A percentile compares a stretch with the other conserved stretches of the same genome.
These are phyloP conservation scores for Choristoneura fumiferana DNA, from an alignment of 1,140 invertebrate species.

Conservation along the genomic window DNA sequence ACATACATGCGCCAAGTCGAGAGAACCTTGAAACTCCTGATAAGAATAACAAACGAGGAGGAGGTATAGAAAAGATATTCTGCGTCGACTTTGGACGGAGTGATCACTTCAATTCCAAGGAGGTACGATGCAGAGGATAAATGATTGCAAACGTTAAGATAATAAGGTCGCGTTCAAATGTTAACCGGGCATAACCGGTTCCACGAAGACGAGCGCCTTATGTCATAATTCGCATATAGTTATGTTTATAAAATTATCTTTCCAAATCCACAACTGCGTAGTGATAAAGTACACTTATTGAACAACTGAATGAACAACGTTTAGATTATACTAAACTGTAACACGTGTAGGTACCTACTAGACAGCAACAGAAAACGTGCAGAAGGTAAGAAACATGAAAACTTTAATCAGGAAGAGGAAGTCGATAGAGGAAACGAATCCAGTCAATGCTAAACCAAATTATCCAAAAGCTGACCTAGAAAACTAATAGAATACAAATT, in stretches of 20 bases:
- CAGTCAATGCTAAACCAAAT: constrained; percentile 10
- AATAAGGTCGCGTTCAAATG: constrained; percentile 25
- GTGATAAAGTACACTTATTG: background rate
- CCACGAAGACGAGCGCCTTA: constrained; percentile 11
- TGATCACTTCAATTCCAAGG: constrained; percentile 5
- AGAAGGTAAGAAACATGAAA: background rate
- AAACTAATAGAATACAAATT: background rate
- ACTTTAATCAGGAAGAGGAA: background rate
- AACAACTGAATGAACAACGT: too few relatives aligned
- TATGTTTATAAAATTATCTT: constrained; percentile 21
- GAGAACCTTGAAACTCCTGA: constrained; percentile 31
- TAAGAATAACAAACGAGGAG: constrained; percentile 23
- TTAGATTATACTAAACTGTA: too few relatives aligned
- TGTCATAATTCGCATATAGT: constrained; percentile 11
- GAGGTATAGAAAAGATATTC: background rate
- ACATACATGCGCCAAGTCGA: background rate
- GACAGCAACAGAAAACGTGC: background rate
- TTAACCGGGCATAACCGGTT: constrained; percentile 23
- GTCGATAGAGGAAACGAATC: background rate
- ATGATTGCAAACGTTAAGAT: constrained; percentile 21
- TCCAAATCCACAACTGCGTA: constrained; percentile 14
- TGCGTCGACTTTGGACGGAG: background rate
- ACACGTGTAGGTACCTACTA: background rate
- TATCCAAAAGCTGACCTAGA: constrained; percentile 9
- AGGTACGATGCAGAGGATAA: background rate